A percentile compares a stretch with the other conserved stretches of the same genome.
These are phyloP conservation scores for Anthopleura sola DNA, from an alignment of 64 coral and sea anemone species.

Conservation along the genomic window DNA sequence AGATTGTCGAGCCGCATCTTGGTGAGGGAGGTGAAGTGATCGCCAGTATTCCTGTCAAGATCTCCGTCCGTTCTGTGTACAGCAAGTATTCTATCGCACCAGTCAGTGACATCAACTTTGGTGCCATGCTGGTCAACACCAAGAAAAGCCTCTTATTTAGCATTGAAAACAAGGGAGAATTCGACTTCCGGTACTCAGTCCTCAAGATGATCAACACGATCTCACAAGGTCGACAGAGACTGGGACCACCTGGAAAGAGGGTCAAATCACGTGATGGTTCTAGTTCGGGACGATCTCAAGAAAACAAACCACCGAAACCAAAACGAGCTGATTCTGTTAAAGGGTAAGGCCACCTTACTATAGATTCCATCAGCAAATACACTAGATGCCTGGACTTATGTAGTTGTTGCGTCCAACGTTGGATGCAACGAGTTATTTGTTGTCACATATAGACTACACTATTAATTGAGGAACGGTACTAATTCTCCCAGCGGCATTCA, in stretches of 20 bases:
- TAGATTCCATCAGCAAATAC: neutral
- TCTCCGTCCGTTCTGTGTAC: conserved; percentile 89
- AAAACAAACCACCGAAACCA: conserved; percentile 80
- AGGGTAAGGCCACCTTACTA: conserved; percentile 45
- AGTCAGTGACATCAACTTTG: conserved; percentile 92
- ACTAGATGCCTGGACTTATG: too few species aligned
- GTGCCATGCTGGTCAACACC: conserved; percentile 85
- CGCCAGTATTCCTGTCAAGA: conserved; percentile 95
- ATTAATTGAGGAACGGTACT: too few species aligned
- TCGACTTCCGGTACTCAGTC: conserved; percentile 93
- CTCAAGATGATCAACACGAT: conserved; percentile 90
- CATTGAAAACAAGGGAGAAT: conserved; percentile 94
- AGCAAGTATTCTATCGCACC: conserved; percentile 84
- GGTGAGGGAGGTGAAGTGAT: conserved; percentile 89
- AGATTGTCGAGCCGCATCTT: conserved; percentile 95
- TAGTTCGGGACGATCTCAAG: conserved; percentile 86
- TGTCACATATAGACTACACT: too few species aligned
- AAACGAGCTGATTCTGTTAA: conserved; percentile 91
- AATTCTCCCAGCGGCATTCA: too few species aligned
- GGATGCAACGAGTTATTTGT: too few species aligned
- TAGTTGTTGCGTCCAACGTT: too few species aligned
- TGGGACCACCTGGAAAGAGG: conserved; percentile 65
- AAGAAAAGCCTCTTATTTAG: conserved; percentile 71
- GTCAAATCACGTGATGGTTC: conserved; percentile 89
- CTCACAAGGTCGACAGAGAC: conserved; percentile 84